phyloP scores from a whole-genome alignment of 2,888 invertebrate species.

The Ischnura elegans region DNA sequence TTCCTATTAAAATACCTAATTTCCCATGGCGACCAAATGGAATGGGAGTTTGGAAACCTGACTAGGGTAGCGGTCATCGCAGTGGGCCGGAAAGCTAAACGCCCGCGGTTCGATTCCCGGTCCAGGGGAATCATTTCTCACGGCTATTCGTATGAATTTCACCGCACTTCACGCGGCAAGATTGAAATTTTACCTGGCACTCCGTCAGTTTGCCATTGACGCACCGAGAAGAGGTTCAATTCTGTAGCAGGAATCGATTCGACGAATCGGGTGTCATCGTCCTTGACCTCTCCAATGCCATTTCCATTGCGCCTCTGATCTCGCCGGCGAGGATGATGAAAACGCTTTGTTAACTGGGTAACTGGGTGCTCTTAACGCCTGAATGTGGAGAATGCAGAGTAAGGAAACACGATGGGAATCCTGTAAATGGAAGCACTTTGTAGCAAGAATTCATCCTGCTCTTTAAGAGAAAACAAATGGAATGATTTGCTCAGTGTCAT shows the following conservation, averaged over 20 bases:
- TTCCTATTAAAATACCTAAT: too few relatives aligned
- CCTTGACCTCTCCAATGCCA: conserved; percentile 12
- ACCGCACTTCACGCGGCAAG: too few relatives aligned
- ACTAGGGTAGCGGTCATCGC: too few relatives aligned
- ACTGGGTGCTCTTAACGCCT: neutral
- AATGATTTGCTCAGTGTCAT: neutral
- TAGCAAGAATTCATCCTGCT: neutral
- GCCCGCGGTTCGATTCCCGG: too few relatives aligned
- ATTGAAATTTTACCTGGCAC: neutral
- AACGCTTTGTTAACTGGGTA: neutral
- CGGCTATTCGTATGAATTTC: too few relatives aligned
- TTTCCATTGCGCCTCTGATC: neutral
- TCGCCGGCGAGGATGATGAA: neutral
- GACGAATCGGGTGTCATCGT: neutral
- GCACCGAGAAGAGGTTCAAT: neutral
- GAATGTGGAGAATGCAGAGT: neutral
- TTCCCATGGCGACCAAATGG: too few relatives aligned
- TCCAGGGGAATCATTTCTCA: too few relatives aligned
- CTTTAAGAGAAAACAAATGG: neutral
- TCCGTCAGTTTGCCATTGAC: neutral
- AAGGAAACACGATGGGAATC: neutral
- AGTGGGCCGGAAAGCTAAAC: too few relatives aligned
- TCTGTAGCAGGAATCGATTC: neutral
- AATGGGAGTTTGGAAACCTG: too few relatives aligned
- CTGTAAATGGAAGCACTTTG: neutral